These are phyloP conservation scores for Rhopalosiphum nymphaeae DNA, from an alignment of 2,888 invertebrate species.

Conservation along the genomic window DNA sequence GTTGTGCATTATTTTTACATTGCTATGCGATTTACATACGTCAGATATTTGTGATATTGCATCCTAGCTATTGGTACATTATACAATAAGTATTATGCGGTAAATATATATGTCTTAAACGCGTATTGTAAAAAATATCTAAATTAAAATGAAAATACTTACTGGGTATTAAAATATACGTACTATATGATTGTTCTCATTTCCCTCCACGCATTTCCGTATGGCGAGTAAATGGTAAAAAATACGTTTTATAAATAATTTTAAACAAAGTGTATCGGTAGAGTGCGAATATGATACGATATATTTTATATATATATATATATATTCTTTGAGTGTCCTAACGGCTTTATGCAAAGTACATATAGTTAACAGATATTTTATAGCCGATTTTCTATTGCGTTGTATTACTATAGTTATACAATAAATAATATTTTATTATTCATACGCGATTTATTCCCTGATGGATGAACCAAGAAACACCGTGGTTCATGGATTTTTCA, in stretches of 20 bases:
- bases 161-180: too few species aligned
- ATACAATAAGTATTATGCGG: background rate
- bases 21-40: background rate
- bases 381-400: background rate
- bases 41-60: background rate
- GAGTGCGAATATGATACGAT: background rate
- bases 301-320: background rate
- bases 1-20: background rate
- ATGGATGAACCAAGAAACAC: too few species aligned
- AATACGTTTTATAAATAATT: background rate
- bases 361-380: background rate
- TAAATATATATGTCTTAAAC: background rate
- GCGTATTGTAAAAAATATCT: background rate
- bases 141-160: too few species aligned
- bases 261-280: background rate
- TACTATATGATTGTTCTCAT: too few species aligned
- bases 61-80: background rate
- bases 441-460: too few species aligned
- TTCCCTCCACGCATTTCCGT: too few species aligned
- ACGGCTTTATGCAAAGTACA: background rate
- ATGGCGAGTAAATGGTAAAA: too few species aligned
- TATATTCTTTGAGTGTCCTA: background rate
- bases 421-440: background rate
- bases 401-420: background rate
- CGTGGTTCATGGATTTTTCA: background rate